A percentile compares a stretch with the other conserved stretches of the same genome.
Conservation (phyloP, 2,113 vertebrate species). For the Nothobranchius kuhntae region DNA sequence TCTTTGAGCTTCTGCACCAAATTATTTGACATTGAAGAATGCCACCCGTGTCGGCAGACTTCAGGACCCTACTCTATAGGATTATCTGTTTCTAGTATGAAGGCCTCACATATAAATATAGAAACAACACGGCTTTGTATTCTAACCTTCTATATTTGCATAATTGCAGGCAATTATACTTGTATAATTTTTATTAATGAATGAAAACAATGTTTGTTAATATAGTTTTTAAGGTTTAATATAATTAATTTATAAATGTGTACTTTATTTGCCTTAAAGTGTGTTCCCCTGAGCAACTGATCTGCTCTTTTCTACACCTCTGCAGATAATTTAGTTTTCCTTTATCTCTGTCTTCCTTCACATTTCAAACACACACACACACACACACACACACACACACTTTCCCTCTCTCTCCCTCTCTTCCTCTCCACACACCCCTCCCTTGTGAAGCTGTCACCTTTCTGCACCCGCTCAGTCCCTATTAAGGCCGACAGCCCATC, state of each 20-base stretch:
- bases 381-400: constrained; percentile 17
- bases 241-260: background rate
- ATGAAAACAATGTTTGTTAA: background rate
- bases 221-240: background rate
- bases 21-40: too few relatives aligned
- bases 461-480: constrained; percentile 75
- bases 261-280: constrained; percentile 8
- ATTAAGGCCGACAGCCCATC: constrained; percentile 85
- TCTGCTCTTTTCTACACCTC: constrained; percentile 56
- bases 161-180: too few relatives aligned
- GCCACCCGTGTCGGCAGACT: too few relatives aligned
- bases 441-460: constrained; percentile 72
- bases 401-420: constrained; percentile 29
- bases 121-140: background rate
- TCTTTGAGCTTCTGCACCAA: too few relatives aligned
- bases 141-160: background rate
- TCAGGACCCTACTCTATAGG: too few relatives aligned
- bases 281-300: constrained; percentile 32
- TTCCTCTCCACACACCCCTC: constrained; percentile 40
- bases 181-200: background rate
- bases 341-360: constrained; percentile 55
- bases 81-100: too few relatives aligned
- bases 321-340: constrained; percentile 59
- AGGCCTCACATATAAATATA: background rate
- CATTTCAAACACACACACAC: constrained; percentile 25